Evolutionary conservation across 2,113 vertebrate genomes (phyloP), one percentile per base, ranked within the genome.

Genomic region (Calcarius ornatus): DNA sequence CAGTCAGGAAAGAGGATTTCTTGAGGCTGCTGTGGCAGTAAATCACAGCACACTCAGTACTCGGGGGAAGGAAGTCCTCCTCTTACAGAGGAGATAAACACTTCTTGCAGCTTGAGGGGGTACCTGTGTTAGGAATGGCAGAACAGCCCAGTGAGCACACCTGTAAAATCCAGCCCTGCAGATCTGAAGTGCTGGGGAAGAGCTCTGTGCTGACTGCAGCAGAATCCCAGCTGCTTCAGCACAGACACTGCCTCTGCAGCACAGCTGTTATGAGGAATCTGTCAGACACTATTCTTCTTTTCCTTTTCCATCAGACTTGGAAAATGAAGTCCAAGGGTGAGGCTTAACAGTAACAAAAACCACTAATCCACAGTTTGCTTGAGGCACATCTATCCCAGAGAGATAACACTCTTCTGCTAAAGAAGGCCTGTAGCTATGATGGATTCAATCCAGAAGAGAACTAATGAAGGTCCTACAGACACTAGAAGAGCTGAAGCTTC

Each of bases 101-200:
- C 27, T 33, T 27, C 57, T n/a, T 66, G 63, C 47, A 83, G 61
- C 40, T 47, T 20, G 22, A 28, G 37, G 37, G 30, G n/a, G 7
- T 48, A 45, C 47, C 61, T 47, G 47, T 9, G 38, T 13, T 47
- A 20, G 0, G 0, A 61, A 19, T 0, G 2, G 50, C 72, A 53
- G 28, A 47, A 7, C 0, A 1, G 43, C 37, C 35, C 66, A 25
- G 8, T 1, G 31, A 57, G 9, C 21, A 78, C 35, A 63, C n/a
- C 37, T 43, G 69, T 28, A 25, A 81, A 68, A 71, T 9, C 5
- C 43, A 45, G 51, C 56, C 54, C 68, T 48, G 38, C 48, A 20
- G 69, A 35, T 17, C 7, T 20, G 48, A 57, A 42, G 3, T 13
- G 66, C 72, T 54, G 72, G 15, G 81, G 38, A 23, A 48, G 5